These are phyloP conservation scores for Podargus strigoides DNA, from an alignment of 2,797 vertebrate species.

Conservation along the genomic window DNA sequence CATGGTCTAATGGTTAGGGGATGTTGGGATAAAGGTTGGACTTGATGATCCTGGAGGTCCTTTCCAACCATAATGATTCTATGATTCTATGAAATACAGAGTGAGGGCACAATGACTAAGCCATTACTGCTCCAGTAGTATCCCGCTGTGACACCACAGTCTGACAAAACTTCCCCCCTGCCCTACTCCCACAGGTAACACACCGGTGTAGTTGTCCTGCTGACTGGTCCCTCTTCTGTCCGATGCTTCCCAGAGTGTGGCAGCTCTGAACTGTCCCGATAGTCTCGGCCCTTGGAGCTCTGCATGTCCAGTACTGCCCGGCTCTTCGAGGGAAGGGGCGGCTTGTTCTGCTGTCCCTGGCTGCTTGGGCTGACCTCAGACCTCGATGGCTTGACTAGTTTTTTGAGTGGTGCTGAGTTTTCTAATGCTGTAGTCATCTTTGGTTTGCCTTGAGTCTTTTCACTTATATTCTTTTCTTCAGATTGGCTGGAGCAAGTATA, in stretches of 20 bases:
- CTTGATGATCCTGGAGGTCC: too few species aligned
- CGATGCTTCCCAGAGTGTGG: constrained; percentile 74
- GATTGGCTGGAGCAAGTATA: constrained; percentile 78
- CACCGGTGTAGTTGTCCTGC: constrained; percentile 67
- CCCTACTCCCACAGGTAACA: background rate
- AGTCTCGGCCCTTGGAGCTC: constrained; percentile 81
- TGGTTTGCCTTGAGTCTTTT: constrained; percentile 75
- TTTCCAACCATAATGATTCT: too few species aligned
- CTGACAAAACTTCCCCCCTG: background rate
- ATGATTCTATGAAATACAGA: too few species aligned
- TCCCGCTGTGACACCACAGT: background rate
- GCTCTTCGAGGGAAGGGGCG: constrained; percentile 86
- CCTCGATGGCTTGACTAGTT: constrained; percentile 81
- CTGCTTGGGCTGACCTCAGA: constrained; percentile 74
- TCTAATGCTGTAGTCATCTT: constrained; percentile 23
- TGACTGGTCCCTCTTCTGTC: constrained; percentile 40
- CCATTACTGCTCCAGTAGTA: background rate
- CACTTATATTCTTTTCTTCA: constrained; percentile 39
- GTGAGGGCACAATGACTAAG: background rate
- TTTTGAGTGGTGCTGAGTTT: constrained; percentile 72
- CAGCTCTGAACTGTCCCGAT: constrained; percentile 84
- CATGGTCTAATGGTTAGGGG: too few species aligned
- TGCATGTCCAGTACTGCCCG: constrained; percentile 74
- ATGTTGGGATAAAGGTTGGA: too few species aligned
- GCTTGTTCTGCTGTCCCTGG: constrained; percentile 67